A percentile compares a stretch with the other conserved stretches of the same genome.
phyloP scores from a whole-genome alignment of 2,888 invertebrate species.

The Epiblema foenella region DNA sequence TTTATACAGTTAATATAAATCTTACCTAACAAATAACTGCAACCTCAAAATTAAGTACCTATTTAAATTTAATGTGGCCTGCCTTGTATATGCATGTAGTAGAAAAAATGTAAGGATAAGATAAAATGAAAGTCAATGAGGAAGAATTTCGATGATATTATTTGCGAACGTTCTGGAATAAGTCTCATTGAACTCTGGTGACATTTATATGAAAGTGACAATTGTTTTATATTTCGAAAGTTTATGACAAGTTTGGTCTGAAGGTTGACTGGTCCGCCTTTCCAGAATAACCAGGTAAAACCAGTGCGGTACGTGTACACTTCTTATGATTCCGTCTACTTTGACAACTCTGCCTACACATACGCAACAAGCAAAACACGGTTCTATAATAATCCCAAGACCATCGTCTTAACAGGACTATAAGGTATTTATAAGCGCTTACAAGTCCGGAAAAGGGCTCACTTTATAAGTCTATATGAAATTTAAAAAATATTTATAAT shows the following conservation, averaged over 20 bases:
- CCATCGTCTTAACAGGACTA: too few species aligned
- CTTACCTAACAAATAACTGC: too few species aligned
- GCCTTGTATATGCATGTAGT: too few species aligned
- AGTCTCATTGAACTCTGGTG: not conserved
- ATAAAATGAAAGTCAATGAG: too few species aligned
- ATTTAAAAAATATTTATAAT: too few species aligned
- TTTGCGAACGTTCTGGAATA: not conserved
- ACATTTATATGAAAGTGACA: constrained; percentile 6
- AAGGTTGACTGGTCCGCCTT: constrained; percentile 17
- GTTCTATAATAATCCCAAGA: too few species aligned
- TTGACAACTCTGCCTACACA: not conserved
- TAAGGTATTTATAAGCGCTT: too few species aligned
- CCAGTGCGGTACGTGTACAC: not conserved
- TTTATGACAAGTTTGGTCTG: not conserved
- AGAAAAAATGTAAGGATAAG: too few species aligned
- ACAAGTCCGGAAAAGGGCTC: too few species aligned
- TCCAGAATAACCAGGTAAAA: constrained; percentile 5
- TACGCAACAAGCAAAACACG: not conserved
- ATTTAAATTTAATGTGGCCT: too few species aligned
- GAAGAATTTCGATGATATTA: not conserved
- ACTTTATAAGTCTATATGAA: too few species aligned
- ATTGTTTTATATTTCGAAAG: not conserved
- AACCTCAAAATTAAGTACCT: too few species aligned
- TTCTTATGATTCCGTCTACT: not conserved
- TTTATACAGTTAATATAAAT: not conserved